Evolutionary conservation across 1,140 invertebrate species (phyloP), one percentile per base, ranked within the genome.

Genomic region (Brachionus rotundiformis): DNA sequence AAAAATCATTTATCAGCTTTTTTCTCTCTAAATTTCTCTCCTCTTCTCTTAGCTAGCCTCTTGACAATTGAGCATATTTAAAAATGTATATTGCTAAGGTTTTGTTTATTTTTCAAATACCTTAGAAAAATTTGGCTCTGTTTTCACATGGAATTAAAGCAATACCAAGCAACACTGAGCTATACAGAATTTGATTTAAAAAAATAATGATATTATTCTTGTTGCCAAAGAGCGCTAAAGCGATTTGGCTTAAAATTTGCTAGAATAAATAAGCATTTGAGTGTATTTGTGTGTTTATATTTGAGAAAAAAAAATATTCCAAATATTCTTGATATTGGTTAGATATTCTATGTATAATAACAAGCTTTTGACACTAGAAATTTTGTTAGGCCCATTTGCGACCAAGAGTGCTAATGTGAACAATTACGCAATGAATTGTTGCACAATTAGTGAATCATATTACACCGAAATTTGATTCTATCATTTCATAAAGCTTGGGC

Each of bases 121-220:
- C 47, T 54, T 54, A 54, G 47, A 49, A 49, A 54, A 54, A 54
- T 16, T 54, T 16, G 47, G 47, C 47, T 29, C 31, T 65, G 31
- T 65, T 65, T 65, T 65, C 61, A 65, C 61, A 65, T 65, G 61
- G 61, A 65, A 65, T 65, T 65, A 65, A 65, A 65, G 13, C n/a
- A 31, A 54, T 54, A 54, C 47, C 47, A 54, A 54, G 47, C 47
- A 54, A 54, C n/a, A n/a, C 47, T 54, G 47, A 54, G 47, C 47
- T 54, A 3, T 27, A 65, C 13, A 29, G 25, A 31, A 65, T 27
- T 31, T 31, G 61, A 29, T n/a, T 65, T 23, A 31, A 65, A 65
- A 33, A 23, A 65, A 31, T 65, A 31, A 31, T 65, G 31, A 65
- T 33, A n/a, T 65, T 33, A 33, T 65, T 65, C n/a, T 65, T 65